These are phyloP conservation scores for Rhodinocichla rosea DNA, from an alignment of 2,113 vertebrate species.

Conservation along the genomic window DNA sequence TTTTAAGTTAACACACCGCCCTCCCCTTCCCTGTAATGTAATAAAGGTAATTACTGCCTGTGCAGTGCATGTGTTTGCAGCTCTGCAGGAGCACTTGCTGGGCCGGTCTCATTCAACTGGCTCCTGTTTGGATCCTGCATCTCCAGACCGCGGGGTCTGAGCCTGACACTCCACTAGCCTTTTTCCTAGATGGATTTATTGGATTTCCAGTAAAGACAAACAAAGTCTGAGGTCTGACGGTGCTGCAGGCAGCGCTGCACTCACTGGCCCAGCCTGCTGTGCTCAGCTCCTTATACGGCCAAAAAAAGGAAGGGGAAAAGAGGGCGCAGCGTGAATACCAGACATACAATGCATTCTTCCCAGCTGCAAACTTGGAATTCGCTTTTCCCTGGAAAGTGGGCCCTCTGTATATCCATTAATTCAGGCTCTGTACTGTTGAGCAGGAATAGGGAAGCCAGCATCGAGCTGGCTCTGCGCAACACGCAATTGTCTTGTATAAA, in stretches of 20 bases:
- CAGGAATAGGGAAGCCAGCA: constrained; percentile 42
- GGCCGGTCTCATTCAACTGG: not conserved
- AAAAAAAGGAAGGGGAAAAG: constrained; percentile 52
- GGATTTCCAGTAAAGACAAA: constrained; percentile 77
- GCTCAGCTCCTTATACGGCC: constrained; percentile 71
- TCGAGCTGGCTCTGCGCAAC: constrained; percentile 24
- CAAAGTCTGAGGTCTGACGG: constrained; percentile 14
- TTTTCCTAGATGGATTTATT: constrained; percentile 71
- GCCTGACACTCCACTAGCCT: not conserved
- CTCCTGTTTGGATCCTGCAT: not conserved
- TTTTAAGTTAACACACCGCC: not conserved
- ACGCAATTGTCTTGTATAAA: not conserved
- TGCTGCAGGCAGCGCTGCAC: not conserved
- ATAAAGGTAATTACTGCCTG: not conserved
- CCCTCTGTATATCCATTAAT: constrained; percentile 9
- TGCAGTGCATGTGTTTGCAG: not conserved
- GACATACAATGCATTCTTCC: constrained; percentile 70
- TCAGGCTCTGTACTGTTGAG: constrained; percentile 13
- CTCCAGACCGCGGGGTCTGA: not conserved
- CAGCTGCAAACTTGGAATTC: constrained; percentile 29
- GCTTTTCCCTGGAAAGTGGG: constrained; percentile 30
- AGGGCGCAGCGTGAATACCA: constrained; percentile 62
- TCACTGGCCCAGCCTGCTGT: constrained; percentile 30
- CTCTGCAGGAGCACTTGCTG: not conserved
- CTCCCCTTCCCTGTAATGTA: not conserved